These are phyloP conservation scores for Danio kyathit DNA, from an alignment of 2,797 vertebrate genomes.

Conservation along the genomic window DNA sequence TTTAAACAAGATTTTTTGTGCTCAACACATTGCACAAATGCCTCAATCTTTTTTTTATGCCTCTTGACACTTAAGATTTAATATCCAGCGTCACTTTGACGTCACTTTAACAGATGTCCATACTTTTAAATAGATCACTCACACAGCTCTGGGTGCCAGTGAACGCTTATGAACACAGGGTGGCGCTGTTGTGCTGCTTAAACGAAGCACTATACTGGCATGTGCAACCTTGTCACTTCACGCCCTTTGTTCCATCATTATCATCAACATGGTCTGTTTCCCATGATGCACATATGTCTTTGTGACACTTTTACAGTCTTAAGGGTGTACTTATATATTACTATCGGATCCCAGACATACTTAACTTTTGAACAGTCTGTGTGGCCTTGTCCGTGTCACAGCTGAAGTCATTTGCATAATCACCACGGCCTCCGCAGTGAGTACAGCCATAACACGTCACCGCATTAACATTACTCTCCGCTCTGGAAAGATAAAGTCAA, in stretches of 20 bases:
- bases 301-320: background rate
- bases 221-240: background rate
- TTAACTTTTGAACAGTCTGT: background rate
- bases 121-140: background rate
- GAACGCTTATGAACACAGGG: conserved; percentile 15
- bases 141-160: background rate
- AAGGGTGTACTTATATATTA: background rate
- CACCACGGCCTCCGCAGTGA: background rate
- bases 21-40: background rate
- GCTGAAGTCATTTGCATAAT: conserved; percentile 4
- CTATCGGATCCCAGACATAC: conserved; percentile 1
- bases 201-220: background rate
- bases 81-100: conserved; percentile 10
- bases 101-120: conserved; percentile 13
- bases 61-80: background rate
- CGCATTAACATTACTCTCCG: conserved; percentile 1
- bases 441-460: background rate
- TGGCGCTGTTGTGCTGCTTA: conserved; percentile 40
- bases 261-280: background rate
- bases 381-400: conserved; percentile 21
- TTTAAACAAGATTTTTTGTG: background rate
- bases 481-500: conserved; percentile 36
- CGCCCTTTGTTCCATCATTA: conserved; percentile 42
- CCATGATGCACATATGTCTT: conserved; percentile 26
- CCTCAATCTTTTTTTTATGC: background rate